Conservation (phyloP, 1,140 invertebrate genomes). For the Lasioglossum albipes region DNA sequence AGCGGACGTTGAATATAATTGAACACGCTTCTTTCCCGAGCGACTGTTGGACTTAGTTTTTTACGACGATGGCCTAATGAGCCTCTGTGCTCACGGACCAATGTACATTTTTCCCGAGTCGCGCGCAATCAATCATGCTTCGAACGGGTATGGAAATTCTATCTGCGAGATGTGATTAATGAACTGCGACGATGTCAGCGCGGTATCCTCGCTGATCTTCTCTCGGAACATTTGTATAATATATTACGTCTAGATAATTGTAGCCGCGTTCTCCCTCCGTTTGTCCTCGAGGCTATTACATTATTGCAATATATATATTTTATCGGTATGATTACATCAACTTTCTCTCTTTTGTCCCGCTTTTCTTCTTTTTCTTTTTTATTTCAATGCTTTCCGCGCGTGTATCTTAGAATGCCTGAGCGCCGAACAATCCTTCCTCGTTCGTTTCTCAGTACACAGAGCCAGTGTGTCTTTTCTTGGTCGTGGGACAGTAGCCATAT, state of each 20-base stretch:
- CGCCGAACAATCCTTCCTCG: background rate
- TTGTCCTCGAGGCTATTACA: slow-evolving; percentile 9
- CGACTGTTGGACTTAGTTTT: background rate
- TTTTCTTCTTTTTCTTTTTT: background rate
- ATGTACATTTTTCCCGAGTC: slow-evolving; percentile 29
- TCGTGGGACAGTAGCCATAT: slow-evolving; percentile 51
- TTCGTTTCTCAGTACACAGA: background rate
- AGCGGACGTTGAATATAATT: background rate
- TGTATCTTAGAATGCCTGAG: background rate
- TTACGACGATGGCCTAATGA: slow-evolving; percentile 10
- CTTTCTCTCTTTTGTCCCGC: background rate
- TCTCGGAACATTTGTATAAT: slow-evolving; percentile 32
- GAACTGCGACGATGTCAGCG: slow-evolving; percentile 26
- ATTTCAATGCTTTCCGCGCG: background rate
- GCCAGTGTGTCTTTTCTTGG: slow-evolving; percentile 10
- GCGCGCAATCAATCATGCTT: slow-evolving; percentile 41
- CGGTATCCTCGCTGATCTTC: slow-evolving; percentile 25
- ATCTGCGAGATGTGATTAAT: slow-evolving; percentile 47
- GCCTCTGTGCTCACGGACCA: slow-evolving; percentile 19
- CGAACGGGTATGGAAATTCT: slow-evolving; percentile 47
- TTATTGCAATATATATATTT: background rate
- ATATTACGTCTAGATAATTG: slow-evolving; percentile 33
- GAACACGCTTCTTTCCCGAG: background rate
- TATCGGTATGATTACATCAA: background rate
- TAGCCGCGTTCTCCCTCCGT: slow-evolving; percentile 7